Conservation (phyloP, 2,113 vertebrate species). For the Heterocephalus glaber region DNA sequence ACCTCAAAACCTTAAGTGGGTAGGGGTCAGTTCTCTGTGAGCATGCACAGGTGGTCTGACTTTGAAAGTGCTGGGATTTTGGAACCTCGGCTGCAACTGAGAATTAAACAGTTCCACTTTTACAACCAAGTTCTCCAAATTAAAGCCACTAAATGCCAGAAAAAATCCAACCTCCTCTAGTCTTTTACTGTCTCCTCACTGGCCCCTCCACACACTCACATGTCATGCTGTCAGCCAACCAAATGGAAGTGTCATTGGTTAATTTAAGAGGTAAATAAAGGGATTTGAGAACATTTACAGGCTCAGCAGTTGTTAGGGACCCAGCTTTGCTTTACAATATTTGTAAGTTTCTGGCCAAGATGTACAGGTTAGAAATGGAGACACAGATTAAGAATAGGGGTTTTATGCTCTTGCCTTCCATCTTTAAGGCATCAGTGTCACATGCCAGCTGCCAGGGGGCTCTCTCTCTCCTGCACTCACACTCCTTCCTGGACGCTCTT, state of each 20-base stretch:
- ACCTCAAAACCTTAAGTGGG: background rate
- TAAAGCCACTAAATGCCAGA: constrained; percentile 51
- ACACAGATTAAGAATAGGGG: background rate
- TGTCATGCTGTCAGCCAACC: background rate
- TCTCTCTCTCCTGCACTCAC: background rate
- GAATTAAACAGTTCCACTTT: constrained; percentile 20
- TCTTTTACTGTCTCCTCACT: background rate
- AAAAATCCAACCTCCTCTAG: background rate
- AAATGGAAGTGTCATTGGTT: background rate
- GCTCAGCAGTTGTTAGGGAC: background rate
- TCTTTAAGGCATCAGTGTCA: background rate
- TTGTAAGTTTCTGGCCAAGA: constrained; percentile 31
- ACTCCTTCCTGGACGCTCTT: background rate
- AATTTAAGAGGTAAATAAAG: constrained; percentile 32
- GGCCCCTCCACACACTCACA: background rate
- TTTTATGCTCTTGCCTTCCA: background rate
- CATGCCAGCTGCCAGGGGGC: background rate
- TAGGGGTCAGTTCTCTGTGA: background rate
- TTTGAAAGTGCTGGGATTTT: background rate
- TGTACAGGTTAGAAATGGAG: background rate
- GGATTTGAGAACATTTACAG: background rate
- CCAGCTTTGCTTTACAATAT: background rate
- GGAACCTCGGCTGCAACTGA: background rate
- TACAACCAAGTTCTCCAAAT: background rate
- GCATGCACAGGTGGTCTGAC: background rate